Base-by-base conservation (phyloP, 2,888 invertebrate genomes). In the Proisotoma minuta region DNA sequence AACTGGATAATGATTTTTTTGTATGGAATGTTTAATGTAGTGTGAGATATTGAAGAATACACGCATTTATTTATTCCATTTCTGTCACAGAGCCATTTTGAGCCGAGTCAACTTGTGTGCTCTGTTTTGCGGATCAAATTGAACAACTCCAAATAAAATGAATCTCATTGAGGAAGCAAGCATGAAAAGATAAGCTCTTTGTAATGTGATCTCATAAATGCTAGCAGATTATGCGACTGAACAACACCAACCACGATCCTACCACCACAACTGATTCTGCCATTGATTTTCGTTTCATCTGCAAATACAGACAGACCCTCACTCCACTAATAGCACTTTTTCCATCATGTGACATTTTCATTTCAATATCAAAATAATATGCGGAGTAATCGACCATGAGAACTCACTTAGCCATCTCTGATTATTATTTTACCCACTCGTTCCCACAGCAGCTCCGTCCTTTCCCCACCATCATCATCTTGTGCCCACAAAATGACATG, bases 301-400 rank as follows among this genome's bases (percentile, higher is more conserved):
- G n/a, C n/a, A n/a, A n/a, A n/a, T n/a, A n/a, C n/a, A n/a, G n/a
- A n/a, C n/a, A n/a, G n/a, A n/a, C n/a, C 18, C 18, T 43, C 43
- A 43, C 20, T n/a, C 43, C 43, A 43, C 5, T 4, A 52, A 24
- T 52, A 28, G 12, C 28, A 28, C 29, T 52, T 28, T 52, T 28
- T 52, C 59, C 63, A 63, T 67, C 63, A 66, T 68, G 70, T 73
- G 73, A 69, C 73, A 71, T 71, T 73, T 71, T 71, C 71, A 70
- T 73, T 71, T 71, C 73, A 70, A 71, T 71, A 69, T 65, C 43
- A 43, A 43, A 43, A 12, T 43, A 34, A 10, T 15, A 8, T 43
- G 59, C 66, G 64, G 66, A 68, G 69, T 70, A 73, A 73, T 72
- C 69, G 73, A 73, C 66, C 73, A 63, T 72, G 68, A 68, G 69